These are phyloP conservation scores for Calyptomena viridis DNA, from an alignment of 2,113 vertebrate genomes.

Conservation along the genomic window DNA sequence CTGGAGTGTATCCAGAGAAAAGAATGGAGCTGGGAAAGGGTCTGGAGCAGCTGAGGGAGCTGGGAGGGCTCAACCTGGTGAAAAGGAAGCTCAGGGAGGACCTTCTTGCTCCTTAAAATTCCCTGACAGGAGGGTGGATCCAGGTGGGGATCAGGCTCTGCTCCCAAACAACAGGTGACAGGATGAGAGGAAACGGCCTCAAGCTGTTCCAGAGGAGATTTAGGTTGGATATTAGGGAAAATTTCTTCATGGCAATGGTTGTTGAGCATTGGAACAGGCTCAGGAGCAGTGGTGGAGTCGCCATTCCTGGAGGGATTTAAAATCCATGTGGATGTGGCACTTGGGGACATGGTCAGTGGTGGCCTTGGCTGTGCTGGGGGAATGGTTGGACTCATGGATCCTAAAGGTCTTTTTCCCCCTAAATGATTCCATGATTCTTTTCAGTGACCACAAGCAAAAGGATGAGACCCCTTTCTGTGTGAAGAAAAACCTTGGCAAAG, in stretches of 20 bases:
- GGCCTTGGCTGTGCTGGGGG: neutral
- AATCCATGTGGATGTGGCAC: neutral
- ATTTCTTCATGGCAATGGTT: neutral
- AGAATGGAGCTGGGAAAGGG: neutral
- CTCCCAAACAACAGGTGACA: neutral
- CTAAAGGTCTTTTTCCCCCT: neutral
- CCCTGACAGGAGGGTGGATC: neutral
- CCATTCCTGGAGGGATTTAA: neutral
- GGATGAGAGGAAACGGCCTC: neutral
- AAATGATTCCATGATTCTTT: neutral
- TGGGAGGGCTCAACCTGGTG: neutral
- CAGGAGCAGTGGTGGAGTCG: neutral
- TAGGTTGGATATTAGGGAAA: neutral
- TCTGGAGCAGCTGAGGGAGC: neutral
- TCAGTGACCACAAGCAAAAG: neutral
- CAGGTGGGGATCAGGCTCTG: accelerated
- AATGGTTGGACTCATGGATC: neutral
- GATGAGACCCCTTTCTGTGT: neutral
- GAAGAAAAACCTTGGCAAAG: accelerated
- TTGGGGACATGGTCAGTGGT: neutral
- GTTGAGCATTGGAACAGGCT: neutral
- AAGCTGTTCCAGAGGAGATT: neutral
- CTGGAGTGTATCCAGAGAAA: neutral
- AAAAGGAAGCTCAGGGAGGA: neutral
- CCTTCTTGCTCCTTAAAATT: neutral